phyloP scores from a whole-genome alignment of 1,140 invertebrate genomes.

The Mycetomoellerius zeteki region DNA sequence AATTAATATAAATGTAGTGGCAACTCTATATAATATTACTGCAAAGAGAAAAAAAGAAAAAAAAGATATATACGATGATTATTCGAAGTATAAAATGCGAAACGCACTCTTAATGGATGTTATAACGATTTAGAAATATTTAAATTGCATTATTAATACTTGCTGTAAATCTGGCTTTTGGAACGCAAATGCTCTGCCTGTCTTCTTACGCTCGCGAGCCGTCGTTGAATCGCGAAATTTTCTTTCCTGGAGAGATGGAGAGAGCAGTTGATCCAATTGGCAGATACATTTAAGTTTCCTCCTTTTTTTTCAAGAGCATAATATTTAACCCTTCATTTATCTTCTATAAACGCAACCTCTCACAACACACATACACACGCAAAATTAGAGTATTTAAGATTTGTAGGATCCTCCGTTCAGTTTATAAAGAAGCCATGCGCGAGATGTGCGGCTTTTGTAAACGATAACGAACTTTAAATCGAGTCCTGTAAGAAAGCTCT shows the following conservation, averaged over 20 bases:
- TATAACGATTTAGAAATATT: constrained; percentile 83
- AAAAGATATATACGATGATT: constrained; percentile 82
- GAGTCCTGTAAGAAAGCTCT: constrained; percentile 74
- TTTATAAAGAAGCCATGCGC: constrained; percentile 56
- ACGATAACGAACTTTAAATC: constrained; percentile 70
- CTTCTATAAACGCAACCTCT: constrained; percentile 78
- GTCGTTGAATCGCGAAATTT: not conserved
- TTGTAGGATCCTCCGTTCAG: constrained; percentile 73
- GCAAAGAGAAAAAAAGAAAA: constrained; percentile 75
- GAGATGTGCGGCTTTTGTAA: constrained; percentile 62
- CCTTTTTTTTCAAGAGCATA: constrained; percentile 62
- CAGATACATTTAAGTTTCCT: constrained; percentile 80
- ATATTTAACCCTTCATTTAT: constrained; percentile 77
- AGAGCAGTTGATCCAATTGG: constrained; percentile 71
- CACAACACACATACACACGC: constrained; percentile 77
- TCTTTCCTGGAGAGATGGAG: not conserved
- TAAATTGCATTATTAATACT: constrained; percentile 82
- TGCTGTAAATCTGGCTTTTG: constrained; percentile 79
- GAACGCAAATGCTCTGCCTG: constrained; percentile 35
- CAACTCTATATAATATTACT: constrained; percentile 83
- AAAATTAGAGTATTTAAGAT: constrained; percentile 73
- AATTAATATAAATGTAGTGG: constrained; percentile 82
- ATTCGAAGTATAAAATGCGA: constrained; percentile 83
- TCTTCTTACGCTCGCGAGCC: not conserved
- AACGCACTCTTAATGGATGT: constrained; percentile 83